phyloP scores from a whole-genome alignment of 2,888 invertebrate species.

The Pimpla rufipes region DNA sequence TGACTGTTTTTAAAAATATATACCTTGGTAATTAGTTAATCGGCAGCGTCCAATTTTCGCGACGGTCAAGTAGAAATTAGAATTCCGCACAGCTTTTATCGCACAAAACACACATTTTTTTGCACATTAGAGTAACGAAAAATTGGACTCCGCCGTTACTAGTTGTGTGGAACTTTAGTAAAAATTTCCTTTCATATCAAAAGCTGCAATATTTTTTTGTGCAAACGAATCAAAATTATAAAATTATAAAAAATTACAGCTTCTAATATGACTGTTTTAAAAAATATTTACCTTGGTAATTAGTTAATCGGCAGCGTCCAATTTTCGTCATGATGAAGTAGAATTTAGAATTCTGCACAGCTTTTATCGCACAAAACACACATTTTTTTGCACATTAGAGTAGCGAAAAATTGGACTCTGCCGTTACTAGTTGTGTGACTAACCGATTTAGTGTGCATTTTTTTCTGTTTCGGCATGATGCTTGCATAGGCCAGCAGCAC shows the following conservation, averaged over 20 bases:
- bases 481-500: slow-evolving; percentile 84
- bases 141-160: slow-evolving; percentile 77
- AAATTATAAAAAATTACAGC: slow-evolving; percentile 48
- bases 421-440: slow-evolving; percentile 76
- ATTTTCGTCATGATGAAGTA: slow-evolving; percentile 65
- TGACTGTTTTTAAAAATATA: slow-evolving; percentile 35
- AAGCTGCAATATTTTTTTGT: slow-evolving; percentile 62
- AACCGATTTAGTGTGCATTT: slow-evolving; percentile 82
- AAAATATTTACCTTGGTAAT: slow-evolving; percentile 36
- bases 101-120: background rate
- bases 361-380: slow-evolving; percentile 1
- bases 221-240: background rate
- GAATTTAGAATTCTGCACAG: background rate
- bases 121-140: slow-evolving; percentile 48
- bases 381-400: background rate
- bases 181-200: slow-evolving; percentile 48
- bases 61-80: background rate
- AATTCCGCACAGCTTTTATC: background rate
- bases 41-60: slow-evolving; percentile 78
- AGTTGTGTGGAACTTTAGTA: slow-evolving; percentile 69
- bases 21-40: slow-evolving; percentile 52
- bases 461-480: slow-evolving; percentile 84
- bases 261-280: slow-evolving; percentile 69
- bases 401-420: slow-evolving; percentile 79
- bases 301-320: slow-evolving; percentile 77